Evolutionary conservation across 2,113 vertebrate species (phyloP).

Genomic region (Arenaria interpres): DNA sequence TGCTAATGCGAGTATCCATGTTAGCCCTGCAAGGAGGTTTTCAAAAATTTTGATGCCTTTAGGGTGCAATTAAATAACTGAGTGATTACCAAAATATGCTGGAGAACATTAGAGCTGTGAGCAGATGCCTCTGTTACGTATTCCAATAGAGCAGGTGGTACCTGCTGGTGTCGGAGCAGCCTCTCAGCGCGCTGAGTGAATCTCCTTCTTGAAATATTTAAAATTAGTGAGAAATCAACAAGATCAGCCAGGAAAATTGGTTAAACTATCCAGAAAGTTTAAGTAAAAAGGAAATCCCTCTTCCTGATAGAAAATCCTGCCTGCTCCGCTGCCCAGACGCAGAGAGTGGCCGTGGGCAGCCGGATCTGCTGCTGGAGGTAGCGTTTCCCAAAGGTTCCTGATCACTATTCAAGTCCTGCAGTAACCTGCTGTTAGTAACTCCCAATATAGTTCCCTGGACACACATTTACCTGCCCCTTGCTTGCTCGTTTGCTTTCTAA

Average conservation of each 20-base stretch:
- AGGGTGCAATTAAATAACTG: conserved; percentile 50
- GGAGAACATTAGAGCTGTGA: conserved; percentile 33
- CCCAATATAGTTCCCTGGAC: conserved; percentile 15
- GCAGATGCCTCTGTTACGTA: conserved; percentile 39
- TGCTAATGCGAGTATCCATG: neutral
- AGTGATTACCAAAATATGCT: conserved; percentile 24
- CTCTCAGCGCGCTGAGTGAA: neutral
- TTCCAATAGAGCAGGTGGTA: conserved; percentile 35
- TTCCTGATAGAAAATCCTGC: neutral
- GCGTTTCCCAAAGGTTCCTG: neutral
- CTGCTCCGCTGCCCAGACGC: neutral
- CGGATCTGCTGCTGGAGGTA: conserved; percentile 21
- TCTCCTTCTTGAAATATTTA: conserved; percentile 25
- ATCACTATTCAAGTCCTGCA: conserved; percentile 50
- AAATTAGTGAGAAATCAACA: conserved; percentile 22
- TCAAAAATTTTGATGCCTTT: neutral
- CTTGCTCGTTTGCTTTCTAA: neutral
- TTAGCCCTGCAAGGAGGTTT: neutral
- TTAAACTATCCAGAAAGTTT: neutral
- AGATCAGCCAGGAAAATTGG: neutral
- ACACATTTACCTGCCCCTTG: conserved; percentile 10
- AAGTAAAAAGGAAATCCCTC: neutral
- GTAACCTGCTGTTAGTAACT: conserved; percentile 30
- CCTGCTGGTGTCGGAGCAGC: neutral
- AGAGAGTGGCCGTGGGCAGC: neutral